These are phyloP conservation scores for Anthrax anthrax DNA, from an alignment of 2,888 invertebrate genomes.

Conservation along the genomic window DNA sequence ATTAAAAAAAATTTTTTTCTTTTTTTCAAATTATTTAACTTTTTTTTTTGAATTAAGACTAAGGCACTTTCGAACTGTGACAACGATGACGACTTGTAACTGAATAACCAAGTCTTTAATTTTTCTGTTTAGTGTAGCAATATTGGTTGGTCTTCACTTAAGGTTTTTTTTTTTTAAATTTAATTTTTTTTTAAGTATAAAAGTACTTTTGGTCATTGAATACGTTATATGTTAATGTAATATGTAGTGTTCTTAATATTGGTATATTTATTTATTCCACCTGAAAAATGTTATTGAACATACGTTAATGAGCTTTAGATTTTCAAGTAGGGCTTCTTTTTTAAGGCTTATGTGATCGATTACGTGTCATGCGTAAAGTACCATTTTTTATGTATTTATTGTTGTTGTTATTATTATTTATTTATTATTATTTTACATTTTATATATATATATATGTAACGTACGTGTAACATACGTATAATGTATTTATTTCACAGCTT, in stretches of 20 bases:
- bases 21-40: no score
- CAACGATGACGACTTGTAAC: neutral
- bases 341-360: constrained; percentile 13
- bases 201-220: neutral
- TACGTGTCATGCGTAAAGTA: constrained; percentile 11
- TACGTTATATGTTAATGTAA: no score
- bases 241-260: no score
- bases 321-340: constrained; percentile 9
- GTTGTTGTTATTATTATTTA: no score
- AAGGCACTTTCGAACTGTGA: no score
- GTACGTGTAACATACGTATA: no score
- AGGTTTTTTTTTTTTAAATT: neutral
- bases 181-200: neutral
- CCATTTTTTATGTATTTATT: neutral
- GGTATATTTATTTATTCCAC: neutral
- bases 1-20: no score
- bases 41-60: no score
- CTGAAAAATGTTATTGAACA: neutral
- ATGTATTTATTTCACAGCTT: no score
- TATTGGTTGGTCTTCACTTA: neutral
- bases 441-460: no score
- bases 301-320: constrained; percentile 11
- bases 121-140: neutral
- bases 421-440: no score
- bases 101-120: neutral